Base-by-base conservation (phyloP, 2,888 invertebrate genomes). In the Brachylomia viminalis region DNA sequence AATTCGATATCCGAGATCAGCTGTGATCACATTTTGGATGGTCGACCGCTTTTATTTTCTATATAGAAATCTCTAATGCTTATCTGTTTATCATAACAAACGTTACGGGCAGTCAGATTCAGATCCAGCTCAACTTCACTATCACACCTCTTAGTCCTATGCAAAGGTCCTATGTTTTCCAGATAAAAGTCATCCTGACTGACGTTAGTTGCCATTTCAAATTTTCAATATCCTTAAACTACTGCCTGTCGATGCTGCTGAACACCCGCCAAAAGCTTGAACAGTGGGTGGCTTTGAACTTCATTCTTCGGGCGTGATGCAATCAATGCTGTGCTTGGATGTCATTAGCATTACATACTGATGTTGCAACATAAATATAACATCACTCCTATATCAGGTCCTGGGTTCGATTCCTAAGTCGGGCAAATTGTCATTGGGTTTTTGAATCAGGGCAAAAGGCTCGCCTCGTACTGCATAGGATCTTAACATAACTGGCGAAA, bases 1-100 rank as follows among this genome's bases (percentile, higher is more conserved):
- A 54, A 67, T 61, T 78, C 78, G 68, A 76, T 65, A 49, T 77
- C 52, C 45, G 68, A 79, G 68, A 67, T 33, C 47, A 45, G 33
- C 45, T 58, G 59, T 33, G n/a, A 23, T 38, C 59, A 77, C 33
- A 79, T 61, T 77, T 38, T 27, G 79, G 45, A 54, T 78, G 33
- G 15, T 68, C 47, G 69, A 54, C 45, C 15, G 15, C 20, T 64
- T 56, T 72, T 73, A n/a, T 27, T 7, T 30, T 52, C 33, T n/a
- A n/a, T 10, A 67, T 42, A 10, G 20, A 74, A 23, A 30, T 56
- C 17, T 27, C 7, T 17, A 30, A 52, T 27, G 17, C 17, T 30
- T 30, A 23, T 3, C 2, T 52, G 30, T 56, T 30, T 10, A 42
- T 30, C 23, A n/a, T 45, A 17, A 69, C 15, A 71, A 71, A 38